Base-by-base conservation (phyloP, 1,140 invertebrate species). In the Tachypleus tridentatus region DNA sequence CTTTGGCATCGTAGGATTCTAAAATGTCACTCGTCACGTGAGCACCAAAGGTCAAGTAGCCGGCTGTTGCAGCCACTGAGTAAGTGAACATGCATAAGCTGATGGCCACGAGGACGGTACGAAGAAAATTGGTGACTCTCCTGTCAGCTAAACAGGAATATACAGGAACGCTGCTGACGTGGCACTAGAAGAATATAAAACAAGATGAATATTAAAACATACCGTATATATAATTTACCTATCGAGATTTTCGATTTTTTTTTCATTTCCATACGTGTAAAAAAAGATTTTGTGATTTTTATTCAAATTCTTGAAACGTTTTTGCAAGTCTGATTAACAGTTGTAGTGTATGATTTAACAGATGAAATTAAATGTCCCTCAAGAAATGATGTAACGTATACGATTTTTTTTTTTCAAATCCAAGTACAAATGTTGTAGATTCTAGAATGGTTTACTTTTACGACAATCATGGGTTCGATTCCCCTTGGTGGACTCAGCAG, bases 151-250 rank as follows among this genome's bases (percentile, higher is more conserved):
- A 60, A 66, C 85, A 86, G 29, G 83, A 80, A 68, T 86, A 87
- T n/a, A 85, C 85, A 7, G 85, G 85, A 64, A 87, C 82, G 9
- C 82, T 80, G 64, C 83, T 85, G 65, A 87, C 84, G 73, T 87
- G 85, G 70, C 83, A 85, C 82, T 86, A 77, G 57, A 74, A 77
- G 63, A 51, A 7, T 49, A 57, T 10, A 11, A 11, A 53, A 58
- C 4, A 7, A 64, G 6, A 52, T 52, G 5, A 4, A 63, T 11
- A 10, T 57, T 29, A 63, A 9, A 54, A 62, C 29, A 29, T 29
- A 0, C 29, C 29, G 2, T 29, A 29, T 29, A 29, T 29, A 29
- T 29, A 29, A 29, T 29, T 29, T 29, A 29, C 29, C 29, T 29
- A 29, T 29, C 29, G 29, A 29, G 29, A 1, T 29, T 29, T 29